Percentiles rank a stretch among this genome's conserved stretches.
phyloP scores from a whole-genome alignment of 2,888 invertebrate genomes.

The Pterostichus madidus region DNA sequence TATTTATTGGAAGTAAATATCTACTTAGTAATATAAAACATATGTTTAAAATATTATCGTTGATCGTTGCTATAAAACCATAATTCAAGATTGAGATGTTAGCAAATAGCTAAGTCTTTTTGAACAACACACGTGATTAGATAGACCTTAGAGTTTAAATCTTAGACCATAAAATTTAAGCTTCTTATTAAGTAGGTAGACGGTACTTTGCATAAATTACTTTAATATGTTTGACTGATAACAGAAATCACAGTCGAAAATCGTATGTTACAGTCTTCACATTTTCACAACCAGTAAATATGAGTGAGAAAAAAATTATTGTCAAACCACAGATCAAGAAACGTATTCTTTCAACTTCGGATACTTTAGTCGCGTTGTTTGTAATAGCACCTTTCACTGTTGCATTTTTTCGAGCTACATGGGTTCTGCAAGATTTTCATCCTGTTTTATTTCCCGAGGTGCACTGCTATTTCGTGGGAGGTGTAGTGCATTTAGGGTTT shows the following conservation, averaged over 20 bases:
- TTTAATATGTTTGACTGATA: not conserved
- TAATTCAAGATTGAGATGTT: too few relatives aligned
- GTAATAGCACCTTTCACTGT: constrained; percentile 79
- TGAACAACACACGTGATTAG: too few relatives aligned
- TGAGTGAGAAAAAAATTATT: not conserved
- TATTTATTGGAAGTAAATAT: too few relatives aligned
- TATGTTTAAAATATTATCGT: too few relatives aligned
- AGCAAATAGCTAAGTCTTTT: too few relatives aligned
- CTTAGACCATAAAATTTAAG: not conserved
- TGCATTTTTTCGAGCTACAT: constrained; percentile 80
- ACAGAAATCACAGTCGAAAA: not conserved
- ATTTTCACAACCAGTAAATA: not conserved
- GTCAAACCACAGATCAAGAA: constrained; percentile 4
- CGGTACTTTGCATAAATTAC: not conserved
- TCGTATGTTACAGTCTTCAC: too few relatives aligned
- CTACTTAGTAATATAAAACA: too few relatives aligned
- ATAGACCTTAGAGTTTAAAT: too few relatives aligned
- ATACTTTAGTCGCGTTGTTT: constrained; percentile 76
- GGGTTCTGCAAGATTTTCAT: constrained; percentile 76
- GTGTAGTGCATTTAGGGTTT: constrained; percentile 79
- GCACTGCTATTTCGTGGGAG: constrained; percentile 78
- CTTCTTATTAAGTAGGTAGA: not conserved
- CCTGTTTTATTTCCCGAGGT: constrained; percentile 78
- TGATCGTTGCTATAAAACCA: too few relatives aligned
- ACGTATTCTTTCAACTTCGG: constrained; percentile 73